Base-by-base conservation (phyloP, 2,113 vertebrate species). In the Mustela lutreola region DNA sequence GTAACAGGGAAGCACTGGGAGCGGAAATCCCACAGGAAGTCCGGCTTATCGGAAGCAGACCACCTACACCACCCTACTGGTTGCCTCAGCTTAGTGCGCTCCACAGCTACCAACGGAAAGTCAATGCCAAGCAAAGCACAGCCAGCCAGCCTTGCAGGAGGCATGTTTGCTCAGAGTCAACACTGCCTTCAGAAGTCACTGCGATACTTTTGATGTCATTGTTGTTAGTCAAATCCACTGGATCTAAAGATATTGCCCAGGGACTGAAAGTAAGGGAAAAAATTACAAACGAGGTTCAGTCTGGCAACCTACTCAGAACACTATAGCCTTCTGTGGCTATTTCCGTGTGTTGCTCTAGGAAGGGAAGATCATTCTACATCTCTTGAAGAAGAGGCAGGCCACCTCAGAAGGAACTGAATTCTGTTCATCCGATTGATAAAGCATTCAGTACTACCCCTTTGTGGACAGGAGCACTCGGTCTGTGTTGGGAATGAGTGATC, bases 311-410 rank as follows among this genome's bases (percentile, higher is more conserved):
- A 5, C 18, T 9, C 7, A 19, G 58, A 14, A 10, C 21, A 4
- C 11, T 39, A 58, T 16, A 9, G 48, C 26, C 42, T 53, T 58
- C 81, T 45, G 1, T 24, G 33, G 56, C 14, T 4, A 15, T 9
- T 21, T 28, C 63, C 18, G 3, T 0, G 0, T 33, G n/a, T 79
- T 18, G 39, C 62, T 48, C 56, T 45, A 36, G 26, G 53, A 82
- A 65, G 36, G 33, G 14, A 78, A 9, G 39, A 3, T 4, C n/a
- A 24, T 36, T 80, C 26, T 26, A 6, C 1, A 0, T 70, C 36
- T 84, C 73, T 22, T 5, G 45, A 65, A 36, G 56, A 73, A n/a
- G 9, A 78, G 31, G 39, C 18, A 14, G 79, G 48, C 12, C 14
- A 10, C 4, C 36, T 9, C 10, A 70, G 22, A 79, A 50, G 11